Percentiles rank a stretch among this genome's conserved stretches.
Conservation (phyloP, 1,140 invertebrate genomes). For the Eubasilissa regina region DNA sequence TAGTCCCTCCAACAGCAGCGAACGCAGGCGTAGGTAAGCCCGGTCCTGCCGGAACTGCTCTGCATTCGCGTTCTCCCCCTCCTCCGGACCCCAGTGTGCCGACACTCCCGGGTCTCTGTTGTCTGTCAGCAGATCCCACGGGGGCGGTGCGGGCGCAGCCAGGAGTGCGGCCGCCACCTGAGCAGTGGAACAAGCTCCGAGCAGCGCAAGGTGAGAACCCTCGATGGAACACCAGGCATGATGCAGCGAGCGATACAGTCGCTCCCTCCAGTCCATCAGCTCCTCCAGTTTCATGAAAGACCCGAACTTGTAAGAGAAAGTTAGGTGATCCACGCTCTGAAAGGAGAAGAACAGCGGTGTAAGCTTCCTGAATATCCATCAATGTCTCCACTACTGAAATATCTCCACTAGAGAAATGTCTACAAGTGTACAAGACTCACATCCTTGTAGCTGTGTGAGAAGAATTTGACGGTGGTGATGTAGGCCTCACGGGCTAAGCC, state of each 20-base stretch:
- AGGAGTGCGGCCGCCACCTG: constrained; percentile 62
- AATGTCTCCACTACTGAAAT: too few species aligned
- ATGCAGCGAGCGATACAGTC: constrained; percentile 88
- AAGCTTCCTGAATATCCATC: too few species aligned
- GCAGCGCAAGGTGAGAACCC: constrained; percentile 84
- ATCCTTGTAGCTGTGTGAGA: constrained; percentile 90
- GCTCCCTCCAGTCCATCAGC: constrained; percentile 88
- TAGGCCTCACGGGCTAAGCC: constrained; percentile 77
- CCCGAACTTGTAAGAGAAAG: constrained; percentile 94
- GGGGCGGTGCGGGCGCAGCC: constrained; percentile 64
- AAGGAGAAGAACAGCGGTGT: constrained; percentile 47
- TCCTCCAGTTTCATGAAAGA: constrained; percentile 94
- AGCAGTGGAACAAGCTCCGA: constrained; percentile 68
- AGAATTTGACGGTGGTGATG: constrained; percentile 86
- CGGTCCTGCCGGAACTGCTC: constrained; percentile 66
- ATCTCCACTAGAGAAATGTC: neutral
- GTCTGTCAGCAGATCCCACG: constrained; percentile 72
- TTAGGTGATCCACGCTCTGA: constrained; percentile 92
- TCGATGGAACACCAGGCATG: constrained; percentile 84
- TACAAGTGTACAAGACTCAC: constrained; percentile 69
- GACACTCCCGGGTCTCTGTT: constrained; percentile 76
- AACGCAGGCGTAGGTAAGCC: neutral
- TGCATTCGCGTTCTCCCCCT: constrained; percentile 80
- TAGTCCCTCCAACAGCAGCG: neutral
- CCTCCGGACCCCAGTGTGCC: constrained; percentile 76